Conservation (phyloP, 2,113 vertebrate genomes). For the Anguilla japonica region DNA sequence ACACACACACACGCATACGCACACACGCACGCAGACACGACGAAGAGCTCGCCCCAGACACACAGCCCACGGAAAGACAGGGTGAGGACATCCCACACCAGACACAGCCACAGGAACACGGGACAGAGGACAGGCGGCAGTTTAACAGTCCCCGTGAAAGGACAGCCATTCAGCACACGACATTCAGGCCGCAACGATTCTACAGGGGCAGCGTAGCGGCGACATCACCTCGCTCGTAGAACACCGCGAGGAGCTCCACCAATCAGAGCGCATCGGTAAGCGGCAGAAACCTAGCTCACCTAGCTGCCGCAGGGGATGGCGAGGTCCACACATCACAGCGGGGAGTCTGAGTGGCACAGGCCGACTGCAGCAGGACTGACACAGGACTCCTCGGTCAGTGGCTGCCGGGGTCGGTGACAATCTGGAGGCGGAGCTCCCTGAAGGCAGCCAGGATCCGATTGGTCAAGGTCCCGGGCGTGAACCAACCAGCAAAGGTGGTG, state of each 20-base stretch:
- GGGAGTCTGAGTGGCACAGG: constrained; percentile 94
- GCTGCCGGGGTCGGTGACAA: constrained; percentile 96
- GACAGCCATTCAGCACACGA: too few species aligned
- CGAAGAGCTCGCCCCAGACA: too few species aligned
- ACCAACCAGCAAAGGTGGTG: constrained; percentile 94
- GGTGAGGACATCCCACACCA: too few species aligned
- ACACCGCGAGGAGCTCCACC: too few species aligned
- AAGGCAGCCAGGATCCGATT: constrained; percentile 98
- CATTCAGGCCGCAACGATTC: too few species aligned
- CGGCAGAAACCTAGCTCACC: constrained; percentile 34
- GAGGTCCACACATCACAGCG: constrained; percentile 92
- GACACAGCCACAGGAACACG: too few species aligned
- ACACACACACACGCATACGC: neutral
- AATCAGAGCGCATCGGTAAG: too few species aligned
- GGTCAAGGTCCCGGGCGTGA: constrained; percentile 97
- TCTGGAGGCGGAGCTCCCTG: constrained; percentile 90
- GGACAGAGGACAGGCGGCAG: too few species aligned
- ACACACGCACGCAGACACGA: neutral
- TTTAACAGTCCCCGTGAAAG: too few species aligned
- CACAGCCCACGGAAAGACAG: too few species aligned
- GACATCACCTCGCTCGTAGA: too few species aligned
- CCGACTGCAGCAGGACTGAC: constrained; percentile 98
- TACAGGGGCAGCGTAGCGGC: too few species aligned
- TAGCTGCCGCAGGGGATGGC: constrained; percentile 98
- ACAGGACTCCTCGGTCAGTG: constrained; percentile 91